phyloP scores from a whole-genome alignment of 2,113 vertebrate genomes.

The Phrynocephalus versicolor region DNA sequence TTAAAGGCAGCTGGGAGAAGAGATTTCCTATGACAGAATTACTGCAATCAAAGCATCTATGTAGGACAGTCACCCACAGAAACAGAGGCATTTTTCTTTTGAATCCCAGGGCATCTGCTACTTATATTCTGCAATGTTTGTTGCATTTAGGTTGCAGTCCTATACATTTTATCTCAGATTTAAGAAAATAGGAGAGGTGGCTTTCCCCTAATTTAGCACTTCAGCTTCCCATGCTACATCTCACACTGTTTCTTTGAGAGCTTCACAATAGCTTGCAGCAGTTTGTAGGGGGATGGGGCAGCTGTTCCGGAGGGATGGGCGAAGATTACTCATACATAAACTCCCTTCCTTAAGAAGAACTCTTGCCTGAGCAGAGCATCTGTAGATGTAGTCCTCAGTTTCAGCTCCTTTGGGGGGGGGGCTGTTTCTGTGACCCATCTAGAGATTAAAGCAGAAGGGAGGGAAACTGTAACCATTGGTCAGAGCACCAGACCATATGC shows the following conservation, averaged over 20 bases:
- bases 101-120: slow-evolving; percentile 43
- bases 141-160: background rate
- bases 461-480: too few species aligned
- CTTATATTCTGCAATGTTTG: slow-evolving; percentile 6
- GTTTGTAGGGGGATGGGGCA: background rate
- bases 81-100: slow-evolving; percentile 44
- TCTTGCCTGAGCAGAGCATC: background rate
- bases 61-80: slow-evolving; percentile 60
- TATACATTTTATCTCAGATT: background rate
- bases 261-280: too few species aligned
- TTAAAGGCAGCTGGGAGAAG: slow-evolving; percentile 63
- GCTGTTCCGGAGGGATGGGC: too few species aligned
- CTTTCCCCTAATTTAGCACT: too few species aligned
- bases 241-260: too few species aligned
- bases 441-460: too few species aligned
- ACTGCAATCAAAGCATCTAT: slow-evolving; percentile 64
- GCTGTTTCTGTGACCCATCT: too few species aligned
- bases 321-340: too few species aligned
- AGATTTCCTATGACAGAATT: slow-evolving; percentile 58
- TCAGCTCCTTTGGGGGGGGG: background rate
- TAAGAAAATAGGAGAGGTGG: too few species aligned
- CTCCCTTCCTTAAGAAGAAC: background rate
- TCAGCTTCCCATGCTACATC: too few species aligned
- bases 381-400: background rate
- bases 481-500: too few species aligned